Evolutionary conservation across 2,888 invertebrate genomes (phyloP).

Genomic region (Diarsia mendica): DNA sequence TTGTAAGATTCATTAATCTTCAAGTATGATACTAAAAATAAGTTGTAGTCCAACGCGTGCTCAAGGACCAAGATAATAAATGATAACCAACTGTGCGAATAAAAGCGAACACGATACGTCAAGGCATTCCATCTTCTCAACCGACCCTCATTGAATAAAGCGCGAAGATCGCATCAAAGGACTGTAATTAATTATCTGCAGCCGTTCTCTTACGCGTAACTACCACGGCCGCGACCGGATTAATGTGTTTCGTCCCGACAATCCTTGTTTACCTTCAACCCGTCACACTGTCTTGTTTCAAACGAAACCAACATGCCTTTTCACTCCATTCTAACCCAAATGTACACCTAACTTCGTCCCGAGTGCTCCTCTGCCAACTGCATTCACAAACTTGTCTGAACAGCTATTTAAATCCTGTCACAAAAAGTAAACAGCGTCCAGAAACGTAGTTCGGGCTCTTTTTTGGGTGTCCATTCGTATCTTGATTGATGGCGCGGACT

Average conservation of each 20-base stretch:
- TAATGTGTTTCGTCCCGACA: constrained; percentile 69
- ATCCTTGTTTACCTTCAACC: constrained; percentile 68
- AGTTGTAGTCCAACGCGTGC: constrained; percentile 7
- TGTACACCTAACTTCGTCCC: neutral
- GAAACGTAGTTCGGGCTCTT: constrained; percentile 68
- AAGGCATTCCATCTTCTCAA: constrained; percentile 35
- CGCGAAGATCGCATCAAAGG: constrained; percentile 56
- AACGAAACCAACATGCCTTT: constrained; percentile 47
- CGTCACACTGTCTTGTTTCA: constrained; percentile 61
- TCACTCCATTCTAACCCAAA: constrained; percentile 27
- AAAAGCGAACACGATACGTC: constrained; percentile 36
- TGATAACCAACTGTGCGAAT: constrained; percentile 38
- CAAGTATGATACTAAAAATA: constrained; percentile 27
- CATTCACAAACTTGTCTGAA: constrained; percentile 61
- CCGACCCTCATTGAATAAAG: constrained; percentile 48
- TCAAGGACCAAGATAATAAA: constrained; percentile 30
- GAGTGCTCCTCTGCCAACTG: constrained; percentile 23
- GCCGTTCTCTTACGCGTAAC: constrained; percentile 51
- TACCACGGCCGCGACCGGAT: constrained; percentile 51
- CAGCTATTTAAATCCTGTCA: constrained; percentile 72
- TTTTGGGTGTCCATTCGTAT: constrained; percentile 77
- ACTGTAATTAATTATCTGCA: constrained; percentile 54
- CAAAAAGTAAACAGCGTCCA: constrained; percentile 73
- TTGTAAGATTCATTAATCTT: constrained; percentile 40
- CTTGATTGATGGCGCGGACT: constrained; percentile 85